phyloP scores from a whole-genome alignment of 1,140 invertebrate species.

The Spodoptera litura region DNA sequence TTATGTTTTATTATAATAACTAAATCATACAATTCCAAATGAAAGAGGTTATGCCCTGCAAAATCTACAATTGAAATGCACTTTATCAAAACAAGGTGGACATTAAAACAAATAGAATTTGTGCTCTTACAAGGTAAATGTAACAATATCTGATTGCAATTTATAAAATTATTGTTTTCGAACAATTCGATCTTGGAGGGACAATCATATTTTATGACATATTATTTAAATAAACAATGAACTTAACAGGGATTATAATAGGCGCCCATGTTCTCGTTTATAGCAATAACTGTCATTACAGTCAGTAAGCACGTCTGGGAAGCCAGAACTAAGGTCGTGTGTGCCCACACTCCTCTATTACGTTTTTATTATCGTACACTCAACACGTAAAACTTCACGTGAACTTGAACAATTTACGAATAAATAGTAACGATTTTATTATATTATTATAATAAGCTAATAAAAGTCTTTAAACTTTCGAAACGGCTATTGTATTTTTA shows the following conservation, averaged over 20 bases:
- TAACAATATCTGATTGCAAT: not conserved
- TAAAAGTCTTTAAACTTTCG: not conserved
- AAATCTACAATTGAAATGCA: not conserved
- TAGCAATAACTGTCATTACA: not conserved
- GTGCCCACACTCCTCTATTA: not conserved
- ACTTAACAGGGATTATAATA: not conserved
- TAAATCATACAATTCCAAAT: not conserved
- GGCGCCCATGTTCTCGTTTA: not conserved
- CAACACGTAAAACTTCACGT: not conserved
- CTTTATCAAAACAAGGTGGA: constrained; percentile 1
- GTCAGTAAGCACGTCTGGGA: not conserved
- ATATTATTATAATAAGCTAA: not conserved
- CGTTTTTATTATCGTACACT: not conserved
- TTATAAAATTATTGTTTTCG: not conserved
- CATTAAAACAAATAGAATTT: constrained; percentile 27
- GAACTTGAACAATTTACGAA: not conserved
- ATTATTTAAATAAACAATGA: constrained; percentile 9
- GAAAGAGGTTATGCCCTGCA: not conserved
- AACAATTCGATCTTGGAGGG: not conserved
- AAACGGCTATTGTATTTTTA: constrained; percentile 12
- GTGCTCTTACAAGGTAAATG: not conserved
- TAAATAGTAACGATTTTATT: constrained; percentile 3
- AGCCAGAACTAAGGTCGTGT: not conserved
- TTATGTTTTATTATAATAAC: not conserved
- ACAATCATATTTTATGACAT: constrained; percentile 31